phyloP scores from a whole-genome alignment of 2,888 invertebrate species.

The Pomacea canaliculata region DNA sequence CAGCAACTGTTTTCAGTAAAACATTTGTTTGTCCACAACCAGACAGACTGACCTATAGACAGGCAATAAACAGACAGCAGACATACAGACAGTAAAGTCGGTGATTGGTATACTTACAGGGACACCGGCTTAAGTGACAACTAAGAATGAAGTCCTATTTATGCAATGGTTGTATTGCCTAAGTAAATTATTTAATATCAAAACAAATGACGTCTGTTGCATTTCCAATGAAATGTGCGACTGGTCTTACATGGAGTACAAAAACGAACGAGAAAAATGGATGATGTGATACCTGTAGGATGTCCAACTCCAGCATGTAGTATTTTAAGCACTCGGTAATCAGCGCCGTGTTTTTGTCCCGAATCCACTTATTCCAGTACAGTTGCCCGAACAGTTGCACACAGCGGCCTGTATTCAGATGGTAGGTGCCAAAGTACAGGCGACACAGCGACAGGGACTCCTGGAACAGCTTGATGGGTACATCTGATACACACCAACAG shows the following conservation, averaged over 20 bases:
- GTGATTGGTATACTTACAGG: background rate
- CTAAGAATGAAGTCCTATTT: no score
- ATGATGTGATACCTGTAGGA: slow-evolving; percentile 28
- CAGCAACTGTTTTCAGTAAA: background rate
- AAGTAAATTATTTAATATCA: no score
- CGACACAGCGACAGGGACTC: slow-evolving; percentile 41
- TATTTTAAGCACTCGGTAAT: slow-evolving; percentile 34
- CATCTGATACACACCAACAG: slow-evolving; percentile 30
- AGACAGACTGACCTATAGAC: background rate
- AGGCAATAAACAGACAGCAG: background rate
- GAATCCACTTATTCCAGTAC: slow-evolving; percentile 42
- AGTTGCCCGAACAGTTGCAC: slow-evolving; percentile 48
- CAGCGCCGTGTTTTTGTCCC: slow-evolving; percentile 8
- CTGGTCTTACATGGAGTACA: no score
- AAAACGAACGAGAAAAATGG: no score
- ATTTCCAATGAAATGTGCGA: no score
- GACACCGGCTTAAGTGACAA: background rate
- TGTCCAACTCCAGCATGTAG: slow-evolving; percentile 42
- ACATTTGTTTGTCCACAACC: background rate
- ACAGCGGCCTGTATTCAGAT: slow-evolving; percentile 43
- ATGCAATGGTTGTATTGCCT: no score
- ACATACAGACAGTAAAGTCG: background rate
- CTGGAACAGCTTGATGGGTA: slow-evolving; percentile 40
- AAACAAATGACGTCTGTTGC: no score
- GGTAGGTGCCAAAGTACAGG: slow-evolving; percentile 41